These are phyloP conservation scores for Chaunax sp. DNA, from an alignment of 2,797 vertebrate genomes.

Conservation along the genomic window DNA sequence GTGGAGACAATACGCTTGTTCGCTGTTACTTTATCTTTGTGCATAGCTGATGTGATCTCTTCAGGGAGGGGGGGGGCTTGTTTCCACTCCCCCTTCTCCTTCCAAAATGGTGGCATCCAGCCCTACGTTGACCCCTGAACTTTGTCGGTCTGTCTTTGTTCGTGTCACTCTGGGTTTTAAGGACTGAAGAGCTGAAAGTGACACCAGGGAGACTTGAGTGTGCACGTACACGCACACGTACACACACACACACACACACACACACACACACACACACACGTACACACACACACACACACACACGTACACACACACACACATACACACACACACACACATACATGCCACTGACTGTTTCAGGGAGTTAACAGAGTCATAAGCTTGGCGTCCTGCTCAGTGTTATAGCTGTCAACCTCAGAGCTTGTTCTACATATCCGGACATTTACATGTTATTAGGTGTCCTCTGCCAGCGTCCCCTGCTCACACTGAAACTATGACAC, in stretches of 20 bases:
- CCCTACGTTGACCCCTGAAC: conserved; percentile 76
- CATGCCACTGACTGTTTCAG: conserved; percentile 71
- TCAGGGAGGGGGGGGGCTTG: conserved; percentile 24
- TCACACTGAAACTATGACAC: conserved; percentile 74
- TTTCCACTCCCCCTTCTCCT: conserved; percentile 43
- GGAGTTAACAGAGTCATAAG: conserved; percentile 81
- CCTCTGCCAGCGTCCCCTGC: conserved; percentile 62
- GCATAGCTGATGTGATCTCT: conserved; percentile 29
- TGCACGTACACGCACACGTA: conserved; percentile 8
- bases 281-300: conserved; percentile 27
- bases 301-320: conserved; percentile 2
- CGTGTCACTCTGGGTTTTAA: conserved; percentile 66
- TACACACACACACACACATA: conserved; percentile 28
- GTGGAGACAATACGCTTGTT: conserved; percentile 33
- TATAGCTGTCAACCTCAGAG: conserved; percentile 80
- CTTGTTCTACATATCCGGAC: conserved; percentile 80
- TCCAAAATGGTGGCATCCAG: conserved; percentile 72
- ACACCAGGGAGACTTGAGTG: conserved; percentile 64
- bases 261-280: conserved; percentile 28
- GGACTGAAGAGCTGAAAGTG: conserved; percentile 76
- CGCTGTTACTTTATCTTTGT: conserved; percentile 30
- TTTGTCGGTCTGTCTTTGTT: conserved; percentile 75
- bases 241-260: conserved; percentile 28
- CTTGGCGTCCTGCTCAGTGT: conserved; percentile 73
- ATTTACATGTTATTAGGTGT: conserved; percentile 86